These are phyloP conservation scores for Darevskia nairensis DNA, from an alignment of 2,797 vertebrate genomes.

Conservation along the genomic window DNA sequence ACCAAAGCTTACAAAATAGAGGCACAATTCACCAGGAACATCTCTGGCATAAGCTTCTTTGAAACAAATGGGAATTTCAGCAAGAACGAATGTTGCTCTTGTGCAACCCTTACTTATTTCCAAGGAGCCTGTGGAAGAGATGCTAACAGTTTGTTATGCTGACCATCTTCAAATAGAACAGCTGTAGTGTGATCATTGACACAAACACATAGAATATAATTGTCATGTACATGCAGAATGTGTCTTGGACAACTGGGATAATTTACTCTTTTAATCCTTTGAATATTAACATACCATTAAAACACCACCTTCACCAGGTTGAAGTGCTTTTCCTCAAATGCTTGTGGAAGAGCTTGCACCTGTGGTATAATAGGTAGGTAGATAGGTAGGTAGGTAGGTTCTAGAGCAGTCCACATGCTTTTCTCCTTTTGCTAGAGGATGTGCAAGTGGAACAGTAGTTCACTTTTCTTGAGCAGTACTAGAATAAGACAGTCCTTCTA, in stretches of 20 bases:
- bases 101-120: background rate
- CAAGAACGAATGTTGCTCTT: background rate
- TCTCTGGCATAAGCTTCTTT: background rate
- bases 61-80: background rate
- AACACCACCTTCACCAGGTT: background rate
- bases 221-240: slow-evolving; percentile 12
- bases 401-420: background rate
- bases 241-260: background rate
- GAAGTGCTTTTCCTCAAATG: background rate
- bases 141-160: background rate
- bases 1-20: background rate
- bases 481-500: background rate
- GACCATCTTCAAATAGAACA: background rate
- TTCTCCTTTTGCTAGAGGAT: background rate
- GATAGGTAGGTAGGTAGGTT: background rate
- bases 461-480: background rate
- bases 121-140: background rate
- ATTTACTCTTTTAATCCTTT: background rate
- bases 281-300: background rate
- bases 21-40: background rate
- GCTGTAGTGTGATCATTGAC: background rate
- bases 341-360: background rate
- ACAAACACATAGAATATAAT: background rate
- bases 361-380: too few relatives aligned
- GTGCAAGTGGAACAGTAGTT: background rate